Evolutionary conservation across 1,140 invertebrate genomes (phyloP).

Genomic region (Pseudomyrmex gracilis): DNA sequence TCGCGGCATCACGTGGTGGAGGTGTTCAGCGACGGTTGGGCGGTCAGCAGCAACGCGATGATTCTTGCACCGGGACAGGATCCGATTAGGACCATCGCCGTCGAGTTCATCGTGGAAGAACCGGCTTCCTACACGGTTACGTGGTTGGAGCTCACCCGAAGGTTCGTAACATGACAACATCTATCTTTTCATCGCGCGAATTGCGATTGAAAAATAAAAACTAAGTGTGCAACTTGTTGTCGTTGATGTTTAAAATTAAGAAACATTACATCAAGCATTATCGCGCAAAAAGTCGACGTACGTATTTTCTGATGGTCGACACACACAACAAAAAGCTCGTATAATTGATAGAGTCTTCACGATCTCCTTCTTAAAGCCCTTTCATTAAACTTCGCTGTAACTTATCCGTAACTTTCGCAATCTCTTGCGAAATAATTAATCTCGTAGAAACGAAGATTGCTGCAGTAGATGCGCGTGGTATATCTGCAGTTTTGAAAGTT

Average conservation of each 20-base stretch:
- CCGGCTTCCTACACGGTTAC: slow-evolving; percentile 91
- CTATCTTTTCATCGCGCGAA: not conserved
- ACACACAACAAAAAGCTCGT: not conserved
- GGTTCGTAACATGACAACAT: slow-evolving; percentile 81
- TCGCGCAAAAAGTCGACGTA: not conserved
- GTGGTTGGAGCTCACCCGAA: slow-evolving; percentile 93
- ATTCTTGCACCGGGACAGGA: slow-evolving; percentile 87
- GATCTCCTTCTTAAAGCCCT: slow-evolving; percentile 27
- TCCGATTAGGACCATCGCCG: slow-evolving; percentile 89
- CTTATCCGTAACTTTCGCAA: slow-evolving; percentile 57
- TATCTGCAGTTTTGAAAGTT: slow-evolving; percentile 11
- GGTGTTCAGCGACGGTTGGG: slow-evolving; percentile 94
- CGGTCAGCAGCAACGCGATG: slow-evolving; percentile 86
- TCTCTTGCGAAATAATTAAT: slow-evolving; percentile 42
- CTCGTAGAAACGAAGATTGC: slow-evolving; percentile 32
- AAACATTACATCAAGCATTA: slow-evolving; percentile 7
- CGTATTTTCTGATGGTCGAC: not conserved
- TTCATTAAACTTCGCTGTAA: slow-evolving; percentile 51
- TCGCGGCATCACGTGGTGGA: slow-evolving; percentile 88
- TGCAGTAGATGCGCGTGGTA: not conserved
- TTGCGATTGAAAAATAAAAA: not conserved
- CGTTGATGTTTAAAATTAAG: no score
- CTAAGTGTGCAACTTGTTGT: no score
- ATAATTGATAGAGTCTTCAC: slow-evolving; percentile 33
- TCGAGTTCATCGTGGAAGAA: slow-evolving; percentile 92